phyloP scores from a whole-genome alignment of 2,797 vertebrate species.

The Argentina silus region DNA sequence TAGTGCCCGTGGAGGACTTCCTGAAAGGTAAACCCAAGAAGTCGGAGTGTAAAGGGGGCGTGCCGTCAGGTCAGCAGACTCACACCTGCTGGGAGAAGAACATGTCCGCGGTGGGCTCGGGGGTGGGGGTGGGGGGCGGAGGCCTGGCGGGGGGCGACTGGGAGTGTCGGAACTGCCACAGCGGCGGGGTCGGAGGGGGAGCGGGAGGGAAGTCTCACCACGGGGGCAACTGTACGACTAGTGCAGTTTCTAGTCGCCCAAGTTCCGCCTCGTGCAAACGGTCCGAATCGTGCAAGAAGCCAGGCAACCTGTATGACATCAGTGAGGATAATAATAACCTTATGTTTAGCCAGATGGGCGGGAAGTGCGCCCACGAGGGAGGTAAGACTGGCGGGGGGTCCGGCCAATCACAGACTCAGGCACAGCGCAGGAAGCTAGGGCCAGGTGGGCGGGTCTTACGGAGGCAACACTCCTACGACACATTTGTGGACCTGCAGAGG shows the following conservation, averaged over 20 bases:
- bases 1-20: slow-evolving; percentile 84
- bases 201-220: slow-evolving; percentile 78
- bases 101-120: slow-evolving; percentile 67
- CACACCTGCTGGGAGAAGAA: slow-evolving; percentile 84
- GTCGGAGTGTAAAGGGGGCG: slow-evolving; percentile 85
- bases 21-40: slow-evolving; percentile 84
- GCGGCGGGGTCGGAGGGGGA: slow-evolving; percentile 66
- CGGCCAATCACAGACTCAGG: slow-evolving; percentile 74
- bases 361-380: slow-evolving; percentile 41
- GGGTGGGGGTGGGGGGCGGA: slow-evolving; percentile 85
- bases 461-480: slow-evolving; percentile 98
- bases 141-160: slow-evolving; percentile 89
- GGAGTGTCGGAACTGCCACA: slow-evolving; percentile 95
- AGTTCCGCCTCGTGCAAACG: slow-evolving; percentile 88
- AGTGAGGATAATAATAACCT: slow-evolving; percentile 92
- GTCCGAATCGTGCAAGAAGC: slow-evolving; percentile 95
- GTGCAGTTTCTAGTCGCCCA: slow-evolving; percentile 70
- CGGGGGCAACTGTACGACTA: slow-evolving; percentile 57
- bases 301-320: slow-evolving; percentile 96
- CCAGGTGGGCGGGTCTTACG: slow-evolving; percentile 85
- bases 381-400: slow-evolving; percentile 5
- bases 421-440: slow-evolving; percentile 79
- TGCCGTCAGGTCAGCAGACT: slow-evolving; percentile 73
- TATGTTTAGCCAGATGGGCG: slow-evolving; percentile 82
- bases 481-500: slow-evolving; percentile 98